Conservation (phyloP, 1,140 invertebrate species). For the Drosophila nigromelanica region DNA sequence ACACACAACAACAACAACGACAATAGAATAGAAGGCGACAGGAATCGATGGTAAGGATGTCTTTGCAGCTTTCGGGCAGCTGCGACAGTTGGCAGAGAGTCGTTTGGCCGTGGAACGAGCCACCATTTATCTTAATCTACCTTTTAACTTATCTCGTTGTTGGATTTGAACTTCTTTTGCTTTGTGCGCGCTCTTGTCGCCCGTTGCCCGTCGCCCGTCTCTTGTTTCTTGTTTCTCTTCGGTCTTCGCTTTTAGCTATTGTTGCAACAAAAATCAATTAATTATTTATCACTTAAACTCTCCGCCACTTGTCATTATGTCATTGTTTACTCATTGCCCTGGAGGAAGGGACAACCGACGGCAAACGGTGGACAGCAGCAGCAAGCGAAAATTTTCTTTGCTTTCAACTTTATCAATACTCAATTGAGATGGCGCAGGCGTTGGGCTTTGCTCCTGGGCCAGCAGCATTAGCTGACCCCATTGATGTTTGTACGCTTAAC, state of each 20-base stretch:
- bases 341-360: slow-evolving; percentile 24
- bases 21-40: slow-evolving; percentile 3
- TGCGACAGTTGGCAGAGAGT: slow-evolving; percentile 46
- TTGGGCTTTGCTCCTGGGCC: slow-evolving; percentile 24
- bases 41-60: slow-evolving; percentile 11
- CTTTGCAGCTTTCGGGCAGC: slow-evolving; percentile 33
- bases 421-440: slow-evolving; percentile 65
- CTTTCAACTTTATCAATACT: slow-evolving; percentile 82
- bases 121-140: slow-evolving; percentile 81
- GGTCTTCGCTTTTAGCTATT: slow-evolving; percentile 55
- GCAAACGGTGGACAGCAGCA: slow-evolving; percentile 12
- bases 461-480: slow-evolving; percentile 75
- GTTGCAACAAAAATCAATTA: slow-evolving; percentile 83
- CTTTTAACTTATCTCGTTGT: slow-evolving; percentile 81
- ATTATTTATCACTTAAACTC: slow-evolving; percentile 84
- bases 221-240: neutral
- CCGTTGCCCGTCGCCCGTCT: too few relatives aligned
- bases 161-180: slow-evolving; percentile 60
- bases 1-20: slow-evolving; percentile 19
- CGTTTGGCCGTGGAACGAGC: slow-evolving; percentile 52
- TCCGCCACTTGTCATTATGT: slow-evolving; percentile 84
- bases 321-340: slow-evolving; percentile 82
- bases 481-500: slow-evolving; percentile 75
- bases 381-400: slow-evolving; percentile 48
- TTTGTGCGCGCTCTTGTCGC: slow-evolving; percentile 2